A percentile compares a stretch with the other conserved stretches of the same genome.
These are phyloP conservation scores for Hippoglossus hippoglossus DNA, from an alignment of 2,797 vertebrate genomes.

Conservation along the genomic window DNA sequence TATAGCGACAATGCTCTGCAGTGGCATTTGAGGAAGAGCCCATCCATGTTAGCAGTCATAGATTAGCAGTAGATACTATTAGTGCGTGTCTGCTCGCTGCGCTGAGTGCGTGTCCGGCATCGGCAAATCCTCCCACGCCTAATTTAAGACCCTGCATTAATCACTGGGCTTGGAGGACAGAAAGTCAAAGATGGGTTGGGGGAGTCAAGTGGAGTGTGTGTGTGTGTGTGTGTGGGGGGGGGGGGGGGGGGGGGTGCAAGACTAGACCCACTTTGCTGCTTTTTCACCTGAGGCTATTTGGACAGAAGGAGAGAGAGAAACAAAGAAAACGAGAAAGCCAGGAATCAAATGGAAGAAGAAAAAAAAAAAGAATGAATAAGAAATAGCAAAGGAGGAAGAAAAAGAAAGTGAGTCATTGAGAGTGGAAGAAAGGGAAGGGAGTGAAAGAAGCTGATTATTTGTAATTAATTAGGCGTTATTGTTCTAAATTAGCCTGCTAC, in stretches of 20 bases:
- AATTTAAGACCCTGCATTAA: constrained; percentile 85
- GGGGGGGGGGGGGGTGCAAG: background rate
- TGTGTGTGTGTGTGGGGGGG: too few species aligned
- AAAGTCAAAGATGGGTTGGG: constrained; percentile 83
- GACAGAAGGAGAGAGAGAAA: constrained; percentile 48
- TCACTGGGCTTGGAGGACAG: constrained; percentile 82
- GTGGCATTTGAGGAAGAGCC: constrained; percentile 82
- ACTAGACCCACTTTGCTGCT: constrained; percentile 67
- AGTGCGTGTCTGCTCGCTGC: constrained; percentile 75
- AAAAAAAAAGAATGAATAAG: constrained; percentile 16
- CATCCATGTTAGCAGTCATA: constrained; percentile 81
- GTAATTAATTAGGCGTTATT: constrained; percentile 98
- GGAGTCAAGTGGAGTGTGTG: background rate
- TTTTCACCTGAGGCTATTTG: constrained; percentile 83
- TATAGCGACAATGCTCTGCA: constrained; percentile 72
- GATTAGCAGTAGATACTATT: constrained; percentile 81
- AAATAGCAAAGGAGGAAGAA: constrained; percentile 41
- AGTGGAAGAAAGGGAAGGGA: constrained; percentile 69
- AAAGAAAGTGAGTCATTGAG: constrained; percentile 59
- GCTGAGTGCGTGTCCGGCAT: constrained; percentile 76
- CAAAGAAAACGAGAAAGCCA: constrained; percentile 49
- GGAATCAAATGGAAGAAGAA: constrained; percentile 50
- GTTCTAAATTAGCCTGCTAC: constrained; percentile 97
- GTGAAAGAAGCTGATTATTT: constrained; percentile 91
- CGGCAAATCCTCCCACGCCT: constrained; percentile 82